Base-by-base conservation (phyloP, 2,113 vertebrate species). In the Chiloscyllium plagiosum region DNA sequence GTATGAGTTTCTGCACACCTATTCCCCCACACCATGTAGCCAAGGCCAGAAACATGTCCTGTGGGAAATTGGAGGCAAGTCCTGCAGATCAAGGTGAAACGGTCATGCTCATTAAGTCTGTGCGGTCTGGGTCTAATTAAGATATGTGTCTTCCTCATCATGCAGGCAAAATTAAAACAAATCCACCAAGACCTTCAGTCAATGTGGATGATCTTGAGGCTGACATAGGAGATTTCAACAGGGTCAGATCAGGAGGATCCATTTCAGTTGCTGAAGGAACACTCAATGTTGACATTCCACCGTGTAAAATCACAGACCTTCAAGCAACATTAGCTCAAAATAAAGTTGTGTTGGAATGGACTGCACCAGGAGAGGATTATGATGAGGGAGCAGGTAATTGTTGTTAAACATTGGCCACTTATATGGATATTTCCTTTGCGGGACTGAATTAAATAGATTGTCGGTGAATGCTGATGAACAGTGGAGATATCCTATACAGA, bases 221-320 rank as follows among this genome's bases (percentile, higher is more conserved):
- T 2, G 96, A 96, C 17, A 96, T 96, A 52, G 96, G 96, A 96
- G 96, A 65, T 72, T 97, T 98, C 76, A 96, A 52, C 50, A 96
- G 97, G 96, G 87, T 96, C 56, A 96, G 96, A 61, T 97, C 97
- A 0, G 97, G 97, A 26, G 96, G 97, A 37, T 97, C 96, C 96
- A 97, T 98, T 92, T 93, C 90, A 66, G 1, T 93, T 87, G 47
- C 85, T 19, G 1, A 19, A 17, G 90, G 61, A 37, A 95, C 95
- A 0, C 96, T 97, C 61, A 24, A 0, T 33, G 24, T 97, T 56
- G n/a, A 96, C 26, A 97, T 97, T 89, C 97, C 97, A 83, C 98
- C 97, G 1, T 97, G 97, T 96, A 97, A 96, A 97, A 97, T 98
- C 95, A 96, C 95, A 96, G 97, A 98, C 96, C 96, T 98, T 94